A percentile compares a stretch with the other conserved stretches of the same genome.
These are phyloP conservation scores for Aphelenchoides avenae DNA, from an alignment of 1,140 invertebrate genomes.

Conservation along the genomic window DNA sequence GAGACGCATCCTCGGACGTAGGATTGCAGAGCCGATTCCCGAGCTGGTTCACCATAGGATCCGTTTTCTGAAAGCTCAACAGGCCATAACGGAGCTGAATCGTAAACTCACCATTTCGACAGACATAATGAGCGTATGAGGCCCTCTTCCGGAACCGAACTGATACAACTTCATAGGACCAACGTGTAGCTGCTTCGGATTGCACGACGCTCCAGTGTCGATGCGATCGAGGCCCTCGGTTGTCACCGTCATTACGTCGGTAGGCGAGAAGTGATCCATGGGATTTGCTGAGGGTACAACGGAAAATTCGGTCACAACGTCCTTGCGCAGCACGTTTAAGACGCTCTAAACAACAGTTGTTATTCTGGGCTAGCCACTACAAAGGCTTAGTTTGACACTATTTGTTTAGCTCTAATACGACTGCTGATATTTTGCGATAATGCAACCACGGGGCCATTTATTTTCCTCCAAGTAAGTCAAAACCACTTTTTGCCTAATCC, in stretches of 20 bases:
- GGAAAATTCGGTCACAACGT: slow-evolving; percentile 53
- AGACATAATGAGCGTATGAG: slow-evolving; percentile 50
- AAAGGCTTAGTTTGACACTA: no score
- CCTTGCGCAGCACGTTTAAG: slow-evolving; percentile 43
- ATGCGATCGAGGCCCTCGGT: slow-evolving; percentile 36
- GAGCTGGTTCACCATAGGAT: slow-evolving; percentile 50
- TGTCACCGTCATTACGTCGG: slow-evolving; percentile 42
- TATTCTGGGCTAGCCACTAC: neutral
- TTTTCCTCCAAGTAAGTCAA: neutral
- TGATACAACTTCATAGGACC: slow-evolving; percentile 32
- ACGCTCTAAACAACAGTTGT: slow-evolving; percentile 41
- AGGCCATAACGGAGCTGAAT: neutral
- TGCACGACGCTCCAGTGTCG: slow-evolving; percentile 20
- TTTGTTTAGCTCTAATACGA: no score
- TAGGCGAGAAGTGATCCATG: slow-evolving; percentile 54
- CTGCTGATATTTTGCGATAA: slow-evolving; percentile 2
- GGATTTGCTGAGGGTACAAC: slow-evolving; percentile 55
- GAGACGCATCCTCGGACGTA: slow-evolving; percentile 16
- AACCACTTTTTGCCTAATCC: neutral
- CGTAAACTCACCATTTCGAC: slow-evolving; percentile 33
- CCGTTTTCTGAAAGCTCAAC: slow-evolving; percentile 49
- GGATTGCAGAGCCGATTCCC: slow-evolving; percentile 41
- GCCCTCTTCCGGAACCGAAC: slow-evolving; percentile 36
- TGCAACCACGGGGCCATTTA: neutral
- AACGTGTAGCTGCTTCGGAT: slow-evolving; percentile 21